phyloP scores from a whole-genome alignment of 1,140 invertebrate genomes.

The Cotesia glomerata region DNA sequence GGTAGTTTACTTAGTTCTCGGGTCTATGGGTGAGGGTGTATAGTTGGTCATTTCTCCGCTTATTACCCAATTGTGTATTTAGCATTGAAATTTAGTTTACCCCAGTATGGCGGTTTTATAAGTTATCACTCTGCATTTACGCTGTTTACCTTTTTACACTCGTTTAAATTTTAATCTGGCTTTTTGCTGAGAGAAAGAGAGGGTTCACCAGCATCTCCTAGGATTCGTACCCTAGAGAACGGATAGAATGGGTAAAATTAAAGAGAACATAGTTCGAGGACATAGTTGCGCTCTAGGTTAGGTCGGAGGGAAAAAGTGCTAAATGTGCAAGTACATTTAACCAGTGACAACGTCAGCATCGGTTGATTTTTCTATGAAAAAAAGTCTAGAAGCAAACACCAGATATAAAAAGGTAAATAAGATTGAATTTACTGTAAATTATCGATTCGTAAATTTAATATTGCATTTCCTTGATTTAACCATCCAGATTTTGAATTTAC shows the following conservation, averaged over 20 bases:
- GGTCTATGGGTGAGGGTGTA: neutral
- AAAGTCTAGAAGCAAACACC: neutral
- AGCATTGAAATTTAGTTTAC: constrained; percentile 7
- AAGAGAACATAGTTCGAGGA: too few species aligned
- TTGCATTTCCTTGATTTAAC: constrained; percentile 20
- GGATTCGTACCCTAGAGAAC: too few species aligned
- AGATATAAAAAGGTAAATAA: neutral
- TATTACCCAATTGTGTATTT: constrained; percentile 11
- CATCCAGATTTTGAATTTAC: neutral
- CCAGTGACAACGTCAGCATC: constrained; percentile 45
- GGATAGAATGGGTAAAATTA: too few species aligned
- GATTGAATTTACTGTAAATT: neutral
- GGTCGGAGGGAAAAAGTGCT: constrained; percentile 46
- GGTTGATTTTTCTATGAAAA: constrained; percentile 32
- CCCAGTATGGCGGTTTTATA: neutral
- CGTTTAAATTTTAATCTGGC: too few species aligned
- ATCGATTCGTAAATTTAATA: neutral
- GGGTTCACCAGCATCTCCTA: too few species aligned
- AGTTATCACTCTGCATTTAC: too few species aligned
- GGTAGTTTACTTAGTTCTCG: constrained; percentile 3
- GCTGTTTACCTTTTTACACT: too few species aligned
- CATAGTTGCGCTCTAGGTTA: too few species aligned
- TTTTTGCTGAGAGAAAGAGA: too few species aligned
- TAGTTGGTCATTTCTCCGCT: neutral
- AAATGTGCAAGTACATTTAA: constrained; percentile 48